Evolutionary conservation across 2,888 invertebrate genomes (phyloP), one percentile per base, ranked within the genome.

Genomic region (Drosophila anomelani): DNA sequence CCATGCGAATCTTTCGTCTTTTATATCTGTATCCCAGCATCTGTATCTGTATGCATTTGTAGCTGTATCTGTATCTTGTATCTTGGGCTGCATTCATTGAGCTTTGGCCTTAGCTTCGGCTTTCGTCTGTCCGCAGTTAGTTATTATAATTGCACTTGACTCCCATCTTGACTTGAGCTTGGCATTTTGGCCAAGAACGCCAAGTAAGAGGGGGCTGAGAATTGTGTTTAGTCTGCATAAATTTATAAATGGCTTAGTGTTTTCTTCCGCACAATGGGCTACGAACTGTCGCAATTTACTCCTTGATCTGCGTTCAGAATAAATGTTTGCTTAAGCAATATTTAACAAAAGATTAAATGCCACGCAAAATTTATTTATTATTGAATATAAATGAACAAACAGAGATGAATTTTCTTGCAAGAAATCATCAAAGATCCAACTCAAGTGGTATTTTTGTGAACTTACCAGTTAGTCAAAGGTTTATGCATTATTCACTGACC

Each of bases 121-220:
- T 70, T 29, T 41, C 70, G 46, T 41, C 57, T 41, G 69, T 69
- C 70, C 41, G 56, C 47, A 46, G 39, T 71, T 74, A 55, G 71
- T 64, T 74, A 74, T 64, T 71, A 64, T 51, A 74, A 64, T 74
- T 74, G 71, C 71, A 71, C 66, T 74, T 68, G 68, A 68, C 68
- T 68, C 62, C 13, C 71, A 47, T 49, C 68, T 68, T 49, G 68
- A 62, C 36, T 62, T 36, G 36, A 60, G 43, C 26, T 17, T 44
- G 23, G 47, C 47, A 46, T 26, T 46, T 46, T 39, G 63, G 58
- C 63, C 47, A 46, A 34, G 57, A 10, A 26, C 10, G 32, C 56
- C 23, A 26, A 7, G 38, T 12, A 43, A 20, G 57, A 36, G 44
- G 17, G 39, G 57, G 3, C n/a, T 23, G 36, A 41, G 64, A 67